Percentiles rank a stretch among this genome's conserved stretches.
Conservation (phyloP, 2,113 vertebrate genomes). For the Tragelaphus buxtoni region DNA sequence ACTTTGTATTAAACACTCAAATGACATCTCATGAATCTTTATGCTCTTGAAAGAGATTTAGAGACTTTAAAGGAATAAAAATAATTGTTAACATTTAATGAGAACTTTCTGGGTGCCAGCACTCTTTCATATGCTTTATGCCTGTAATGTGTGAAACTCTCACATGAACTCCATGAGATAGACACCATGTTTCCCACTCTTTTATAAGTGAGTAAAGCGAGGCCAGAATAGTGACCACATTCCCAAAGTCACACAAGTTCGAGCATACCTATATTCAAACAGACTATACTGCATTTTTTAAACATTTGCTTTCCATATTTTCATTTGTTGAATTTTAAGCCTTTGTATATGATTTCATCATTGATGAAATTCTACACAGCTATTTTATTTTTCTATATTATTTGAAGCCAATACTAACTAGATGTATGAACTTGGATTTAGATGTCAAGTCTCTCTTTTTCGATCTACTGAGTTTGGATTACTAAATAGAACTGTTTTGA, state of each 20-base stretch:
- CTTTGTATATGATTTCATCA: background rate
- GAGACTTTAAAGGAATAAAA: background rate
- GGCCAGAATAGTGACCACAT: background rate
- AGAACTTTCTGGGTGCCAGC: background rate
- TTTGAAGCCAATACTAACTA: background rate
- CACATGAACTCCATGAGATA: background rate
- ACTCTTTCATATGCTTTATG: background rate
- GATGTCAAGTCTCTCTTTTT: background rate
- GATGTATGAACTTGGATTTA: background rate
- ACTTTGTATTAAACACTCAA: background rate
- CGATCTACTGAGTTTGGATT: background rate
- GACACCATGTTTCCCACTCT: background rate
- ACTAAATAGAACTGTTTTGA: background rate
- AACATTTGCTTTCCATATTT: background rate
- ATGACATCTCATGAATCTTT: background rate
- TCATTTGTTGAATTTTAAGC: background rate
- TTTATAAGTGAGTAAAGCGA: background rate
- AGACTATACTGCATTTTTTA: background rate
- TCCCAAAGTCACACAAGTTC: background rate
- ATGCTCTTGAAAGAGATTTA: background rate
- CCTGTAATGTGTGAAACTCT: background rate
- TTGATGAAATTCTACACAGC: background rate
- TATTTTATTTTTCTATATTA: background rate
- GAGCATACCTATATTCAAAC: background rate
- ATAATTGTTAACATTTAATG: background rate